phyloP scores from a whole-genome alignment of 2,888 invertebrate species.

The Heliconius erato region DNA sequence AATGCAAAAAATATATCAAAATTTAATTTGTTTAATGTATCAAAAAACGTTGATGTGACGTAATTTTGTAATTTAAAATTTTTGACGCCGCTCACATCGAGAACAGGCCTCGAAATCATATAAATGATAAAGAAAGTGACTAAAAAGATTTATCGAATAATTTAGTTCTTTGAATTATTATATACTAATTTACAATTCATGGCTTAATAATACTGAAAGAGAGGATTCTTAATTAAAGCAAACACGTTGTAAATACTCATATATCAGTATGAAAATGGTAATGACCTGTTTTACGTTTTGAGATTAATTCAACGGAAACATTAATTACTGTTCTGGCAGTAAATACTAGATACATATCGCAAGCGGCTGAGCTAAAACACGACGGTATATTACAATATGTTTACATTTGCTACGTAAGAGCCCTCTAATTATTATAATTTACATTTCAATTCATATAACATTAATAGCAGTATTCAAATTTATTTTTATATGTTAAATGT shows the following conservation, averaged over 20 bases:
- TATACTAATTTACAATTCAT: no score
- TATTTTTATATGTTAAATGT: background rate
- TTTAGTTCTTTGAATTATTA: no score
- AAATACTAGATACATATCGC: conserved; percentile 23
- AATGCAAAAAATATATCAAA: background rate
- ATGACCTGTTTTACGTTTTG: conserved; percentile 20
- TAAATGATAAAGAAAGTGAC: no score
- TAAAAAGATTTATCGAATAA: no score
- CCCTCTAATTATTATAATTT: conserved; percentile 15
- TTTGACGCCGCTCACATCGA: no score
- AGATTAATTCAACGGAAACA: conserved; percentile 28
- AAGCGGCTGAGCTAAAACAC: conserved; percentile 24
- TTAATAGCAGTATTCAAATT: background rate
- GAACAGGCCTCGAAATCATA: no score
- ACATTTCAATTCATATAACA: background rate
- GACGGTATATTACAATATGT: conserved; percentile 24
- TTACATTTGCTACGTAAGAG: conserved; percentile 16
- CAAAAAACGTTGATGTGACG: no score
- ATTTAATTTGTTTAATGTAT: no score
- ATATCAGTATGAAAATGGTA: conserved; percentile 20
- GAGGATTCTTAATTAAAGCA: background rate
- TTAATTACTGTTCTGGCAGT: conserved; percentile 29
- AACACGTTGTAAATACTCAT: conserved; percentile 3
- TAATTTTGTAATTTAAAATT: no score
- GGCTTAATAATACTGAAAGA: background rate